A percentile compares a stretch with the other conserved stretches of the same genome.
Evolutionary conservation across 1,140 invertebrate species (phyloP).

Genomic region (Aphis craccivora): DNA sequence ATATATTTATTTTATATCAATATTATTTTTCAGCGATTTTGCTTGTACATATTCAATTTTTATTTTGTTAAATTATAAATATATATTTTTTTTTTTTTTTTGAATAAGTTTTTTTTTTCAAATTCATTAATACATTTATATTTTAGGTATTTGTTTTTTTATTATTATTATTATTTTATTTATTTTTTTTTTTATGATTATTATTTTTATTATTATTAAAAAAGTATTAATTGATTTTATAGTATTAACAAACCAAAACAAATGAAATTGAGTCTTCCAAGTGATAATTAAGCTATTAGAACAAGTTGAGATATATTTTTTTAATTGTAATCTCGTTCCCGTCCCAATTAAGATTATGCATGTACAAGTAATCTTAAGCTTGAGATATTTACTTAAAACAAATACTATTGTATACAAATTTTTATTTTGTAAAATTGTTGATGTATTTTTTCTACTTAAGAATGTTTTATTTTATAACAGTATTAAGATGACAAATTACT

Average conservation of each 20-base stretch:
- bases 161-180: conserved; percentile 16
- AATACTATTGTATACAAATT: conserved; percentile 47
- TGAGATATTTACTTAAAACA: conserved; percentile 49
- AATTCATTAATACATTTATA: conserved; percentile 25
- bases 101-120: conserved; percentile 7
- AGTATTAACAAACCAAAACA: conserved; percentile 55
- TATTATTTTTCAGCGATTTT: conserved; percentile 49
- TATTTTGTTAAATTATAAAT: conserved; percentile 45
- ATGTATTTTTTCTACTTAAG: conserved; percentile 54
- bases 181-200: conserved; percentile 3
- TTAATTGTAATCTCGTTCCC: conserved; percentile 57
- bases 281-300: conserved; percentile 55
- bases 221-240: conserved; percentile 55
- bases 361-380: conserved; percentile 42
- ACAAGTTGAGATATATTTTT: conserved; percentile 53
- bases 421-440: conserved; percentile 54
- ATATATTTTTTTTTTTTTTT: conserved; percentile 50
- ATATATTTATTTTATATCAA: conserved; percentile 49
- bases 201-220: conserved; percentile 29
- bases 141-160: conserved; percentile 41
- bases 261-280: conserved; percentile 49
- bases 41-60: conserved; percentile 52
- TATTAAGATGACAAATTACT: conserved; percentile 55
- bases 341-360: conserved; percentile 39
- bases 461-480: conserved; percentile 55